A percentile compares a stretch with the other conserved stretches of the same genome.
Conservation (phyloP, 2,888 invertebrate species). For the Bugula neritina region DNA sequence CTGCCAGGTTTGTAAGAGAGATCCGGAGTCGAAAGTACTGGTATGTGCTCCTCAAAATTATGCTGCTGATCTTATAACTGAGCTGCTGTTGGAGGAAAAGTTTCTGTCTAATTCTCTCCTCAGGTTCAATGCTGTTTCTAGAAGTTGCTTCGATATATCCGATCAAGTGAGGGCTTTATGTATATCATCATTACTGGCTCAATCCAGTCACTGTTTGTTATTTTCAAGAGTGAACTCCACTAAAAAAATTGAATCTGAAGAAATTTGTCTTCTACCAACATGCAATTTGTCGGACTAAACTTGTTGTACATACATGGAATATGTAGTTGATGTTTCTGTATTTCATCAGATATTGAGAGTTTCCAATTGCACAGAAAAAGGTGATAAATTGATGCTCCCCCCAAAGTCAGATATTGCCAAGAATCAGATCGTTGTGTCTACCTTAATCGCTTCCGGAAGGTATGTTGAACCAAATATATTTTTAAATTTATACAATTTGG, state of each 20-base stretch:
- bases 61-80: constrained; percentile 44
- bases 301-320: no score
- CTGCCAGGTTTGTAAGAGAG: background rate
- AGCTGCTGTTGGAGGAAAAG: constrained; percentile 37
- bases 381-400: constrained; percentile 30
- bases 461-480: constrained; percentile 30
- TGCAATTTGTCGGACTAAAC: no score
- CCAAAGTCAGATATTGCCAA: constrained; percentile 34
- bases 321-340: no score
- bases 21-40: constrained; percentile 33
- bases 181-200: no score
- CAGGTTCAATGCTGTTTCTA: constrained; percentile 39
- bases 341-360: background rate
- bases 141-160: background rate
- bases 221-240: no score
- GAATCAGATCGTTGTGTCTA: constrained; percentile 38
- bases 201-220: no score
- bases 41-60: constrained; percentile 47
- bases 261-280: no score
- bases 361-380: background rate
- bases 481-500: no score
- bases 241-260: no score
- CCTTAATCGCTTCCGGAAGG: constrained; percentile 45
- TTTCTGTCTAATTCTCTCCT: constrained; percentile 32
- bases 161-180: no score